A percentile compares a stretch with the other conserved stretches of the same genome.
These are phyloP conservation scores for Homarus gammarus DNA, from an alignment of 2,888 invertebrate genomes.

Conservation along the genomic window DNA sequence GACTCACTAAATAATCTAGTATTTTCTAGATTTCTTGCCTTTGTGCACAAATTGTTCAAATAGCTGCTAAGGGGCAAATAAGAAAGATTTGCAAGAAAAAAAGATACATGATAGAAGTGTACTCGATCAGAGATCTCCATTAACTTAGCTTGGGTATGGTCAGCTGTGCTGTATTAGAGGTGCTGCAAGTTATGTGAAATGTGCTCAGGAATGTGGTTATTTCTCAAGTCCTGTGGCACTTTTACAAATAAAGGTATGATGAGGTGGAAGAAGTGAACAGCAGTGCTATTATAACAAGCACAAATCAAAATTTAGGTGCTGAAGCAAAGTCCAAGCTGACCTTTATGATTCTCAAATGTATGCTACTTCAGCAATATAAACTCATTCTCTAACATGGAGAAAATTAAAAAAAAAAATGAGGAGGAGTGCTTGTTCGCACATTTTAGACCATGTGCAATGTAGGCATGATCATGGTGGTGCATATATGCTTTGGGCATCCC, in stretches of 20 bases:
- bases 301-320: conserved; percentile 60
- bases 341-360: conserved; percentile 56
- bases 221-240: conserved; percentile 48
- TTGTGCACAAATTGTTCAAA: background rate
- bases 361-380: conserved; percentile 3
- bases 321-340: conserved; percentile 37
- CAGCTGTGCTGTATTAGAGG: conserved; percentile 15
- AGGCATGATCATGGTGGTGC: conserved; percentile 23
- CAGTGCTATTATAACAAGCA: conserved; percentile 32
- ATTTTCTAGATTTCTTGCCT: background rate
- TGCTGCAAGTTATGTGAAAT: conserved; percentile 42
- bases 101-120: background rate
- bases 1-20: background rate
- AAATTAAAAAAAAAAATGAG: conserved; percentile 2
- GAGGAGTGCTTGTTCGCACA: conserved; percentile 35
- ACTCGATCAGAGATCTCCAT: background rate
- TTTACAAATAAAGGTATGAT: conserved; percentile 25
- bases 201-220: conserved; percentile 48
- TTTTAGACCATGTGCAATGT: conserved; percentile 36
- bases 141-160: background rate
- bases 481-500: conserved; percentile 24
- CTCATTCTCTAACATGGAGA: background rate
- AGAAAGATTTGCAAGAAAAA: no score
- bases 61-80: background rate
- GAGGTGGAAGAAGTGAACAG: conserved; percentile 20